These are phyloP conservation scores for Noturus placidus DNA, from an alignment of 2,113 vertebrate species.

Conservation along the genomic window DNA sequence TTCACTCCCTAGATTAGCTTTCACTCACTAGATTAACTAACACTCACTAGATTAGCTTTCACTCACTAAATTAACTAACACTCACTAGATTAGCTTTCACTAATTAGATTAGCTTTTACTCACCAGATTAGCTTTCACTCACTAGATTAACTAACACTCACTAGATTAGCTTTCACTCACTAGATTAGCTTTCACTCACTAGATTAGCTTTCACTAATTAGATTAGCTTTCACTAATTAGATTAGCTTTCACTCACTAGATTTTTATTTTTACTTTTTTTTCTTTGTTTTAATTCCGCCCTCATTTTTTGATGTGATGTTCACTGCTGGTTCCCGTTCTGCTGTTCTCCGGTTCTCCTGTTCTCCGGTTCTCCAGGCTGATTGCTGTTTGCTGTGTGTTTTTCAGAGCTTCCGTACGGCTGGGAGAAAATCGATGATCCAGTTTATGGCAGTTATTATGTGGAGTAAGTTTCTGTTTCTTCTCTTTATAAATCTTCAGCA, in stretches of 20 bases:
- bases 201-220: background rate
- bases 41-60: background rate
- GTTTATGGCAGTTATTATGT: conserved; percentile 99
- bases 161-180: background rate
- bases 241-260: background rate
- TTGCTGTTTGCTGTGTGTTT: conserved; percentile 35
- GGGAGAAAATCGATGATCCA: conserved; percentile 99
- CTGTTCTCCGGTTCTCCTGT: background rate
- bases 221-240: background rate
- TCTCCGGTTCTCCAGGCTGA: background rate
- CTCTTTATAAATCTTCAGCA: conserved; percentile 65
- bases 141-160: background rate
- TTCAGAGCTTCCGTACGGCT: conserved; percentile 99
- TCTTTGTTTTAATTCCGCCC: background rate
- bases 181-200: background rate
- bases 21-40: too few relatives aligned
- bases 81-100: background rate
- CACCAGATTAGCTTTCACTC: background rate
- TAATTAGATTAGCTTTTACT: background rate
- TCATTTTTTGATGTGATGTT: background rate
- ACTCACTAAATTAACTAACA: too few relatives aligned
- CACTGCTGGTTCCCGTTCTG: background rate
- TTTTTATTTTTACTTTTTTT: background rate
- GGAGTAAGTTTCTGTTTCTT: conserved; percentile 86
- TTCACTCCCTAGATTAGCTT: background rate